A percentile compares a stretch with the other conserved stretches of the same genome.
Conservation (phyloP, 2,888 invertebrate species). For the Sarcophaga carnaria region DNA sequence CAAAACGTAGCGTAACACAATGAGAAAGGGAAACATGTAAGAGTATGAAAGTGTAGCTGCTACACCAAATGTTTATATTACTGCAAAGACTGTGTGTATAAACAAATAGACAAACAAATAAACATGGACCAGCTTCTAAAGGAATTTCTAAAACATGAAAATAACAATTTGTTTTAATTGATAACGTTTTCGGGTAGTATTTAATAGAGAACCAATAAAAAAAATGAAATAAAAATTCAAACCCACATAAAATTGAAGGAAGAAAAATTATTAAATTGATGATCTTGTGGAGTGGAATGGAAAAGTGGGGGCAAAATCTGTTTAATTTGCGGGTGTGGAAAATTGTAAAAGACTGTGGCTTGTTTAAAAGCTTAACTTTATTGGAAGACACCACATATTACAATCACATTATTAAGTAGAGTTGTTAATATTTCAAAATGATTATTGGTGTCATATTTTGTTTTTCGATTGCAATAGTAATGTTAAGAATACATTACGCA, state of each 20-base stretch:
- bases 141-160: constrained; percentile 66
- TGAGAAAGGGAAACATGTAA: not conserved
- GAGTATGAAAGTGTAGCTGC: not conserved
- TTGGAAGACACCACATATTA: too few relatives aligned
- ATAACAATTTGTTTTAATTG: constrained; percentile 65
- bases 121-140: constrained; percentile 55
- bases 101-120: constrained; percentile 3
- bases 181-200: constrained; percentile 38
- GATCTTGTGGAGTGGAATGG: too few relatives aligned
- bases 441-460: too few relatives aligned
- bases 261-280: too few relatives aligned
- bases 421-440: too few relatives aligned
- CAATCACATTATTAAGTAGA: too few relatives aligned
- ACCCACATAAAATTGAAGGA: not conserved
- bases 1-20: not conserved
- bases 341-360: too few relatives aligned
- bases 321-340: too few relatives aligned
- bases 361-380: too few relatives aligned
- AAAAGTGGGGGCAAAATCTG: too few relatives aligned
- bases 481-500: too few relatives aligned
- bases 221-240: not conserved
- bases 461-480: too few relatives aligned
- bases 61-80: constrained; percentile 5
- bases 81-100: constrained; percentile 3
- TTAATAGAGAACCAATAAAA: constrained; percentile 3